Conservation (phyloP, 2,113 vertebrate genomes). For the Zeus faber region DNA sequence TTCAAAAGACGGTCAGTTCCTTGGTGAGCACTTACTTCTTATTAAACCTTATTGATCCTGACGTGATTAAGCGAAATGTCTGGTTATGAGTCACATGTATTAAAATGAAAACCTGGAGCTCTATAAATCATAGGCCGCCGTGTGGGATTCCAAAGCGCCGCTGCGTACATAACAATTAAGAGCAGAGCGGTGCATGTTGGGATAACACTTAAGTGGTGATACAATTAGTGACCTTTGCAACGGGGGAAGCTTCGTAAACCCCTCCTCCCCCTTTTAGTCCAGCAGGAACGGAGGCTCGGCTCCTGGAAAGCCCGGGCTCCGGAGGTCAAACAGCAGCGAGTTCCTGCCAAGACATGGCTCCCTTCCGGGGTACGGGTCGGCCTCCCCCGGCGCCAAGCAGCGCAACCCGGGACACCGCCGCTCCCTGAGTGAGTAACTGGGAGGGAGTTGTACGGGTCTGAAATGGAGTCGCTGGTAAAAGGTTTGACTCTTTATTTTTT, state of each 20-base stretch:
- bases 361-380: not conserved
- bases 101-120: not conserved
- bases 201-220: not conserved
- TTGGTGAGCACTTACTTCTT: constrained; percentile 72
- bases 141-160: not conserved
- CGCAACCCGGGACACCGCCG: constrained; percentile 82
- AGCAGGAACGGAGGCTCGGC: constrained; percentile 22
- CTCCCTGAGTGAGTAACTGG: constrained; percentile 80
- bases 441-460: not conserved
- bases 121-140: not conserved
- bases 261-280: constrained; percentile 23
- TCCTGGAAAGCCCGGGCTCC: constrained; percentile 58
- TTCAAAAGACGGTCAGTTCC: constrained; percentile 85
- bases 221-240: not conserved
- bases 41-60: not conserved
- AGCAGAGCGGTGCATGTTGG: not conserved
- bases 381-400: constrained; percentile 72
- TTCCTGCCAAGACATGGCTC: constrained; percentile 69
- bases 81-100: not conserved
- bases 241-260: not conserved
- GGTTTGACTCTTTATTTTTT: too few relatives aligned
- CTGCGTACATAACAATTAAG: not conserved
- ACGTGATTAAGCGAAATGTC: not conserved
- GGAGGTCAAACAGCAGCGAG: constrained; percentile 81
- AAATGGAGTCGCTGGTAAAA: too few relatives aligned